phyloP scores from a whole-genome alignment of 1,140 invertebrate genomes.

The Drosophila ogumai region DNA sequence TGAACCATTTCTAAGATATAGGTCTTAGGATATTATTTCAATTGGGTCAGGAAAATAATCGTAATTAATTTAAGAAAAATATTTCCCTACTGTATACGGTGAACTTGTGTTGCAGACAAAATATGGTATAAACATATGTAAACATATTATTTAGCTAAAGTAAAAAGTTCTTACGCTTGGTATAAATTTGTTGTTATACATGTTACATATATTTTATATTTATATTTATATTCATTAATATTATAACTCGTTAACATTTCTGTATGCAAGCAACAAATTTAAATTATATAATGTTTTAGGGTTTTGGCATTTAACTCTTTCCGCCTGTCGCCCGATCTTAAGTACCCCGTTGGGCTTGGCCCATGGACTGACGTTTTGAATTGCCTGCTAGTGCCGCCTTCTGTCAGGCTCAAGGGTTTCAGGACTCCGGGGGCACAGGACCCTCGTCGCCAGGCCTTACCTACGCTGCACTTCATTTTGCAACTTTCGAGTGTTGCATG shows the following conservation, averaged over 20 bases:
- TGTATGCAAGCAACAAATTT: neutral
- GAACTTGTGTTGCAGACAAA: too few relatives aligned
- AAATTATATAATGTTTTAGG: slow-evolving; percentile 1
- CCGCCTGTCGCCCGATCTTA: neutral
- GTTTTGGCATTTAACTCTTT: slow-evolving; percentile 2
- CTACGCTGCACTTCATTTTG: slow-evolving; percentile 75
- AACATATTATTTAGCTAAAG: too few relatives aligned
- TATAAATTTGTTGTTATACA: too few relatives aligned
- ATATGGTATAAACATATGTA: too few relatives aligned
- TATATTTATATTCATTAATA: too few relatives aligned
- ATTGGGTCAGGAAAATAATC: too few relatives aligned
- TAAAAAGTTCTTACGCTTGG: too few relatives aligned
- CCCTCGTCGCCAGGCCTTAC: slow-evolving; percentile 51
- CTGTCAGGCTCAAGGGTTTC: slow-evolving; percentile 59
- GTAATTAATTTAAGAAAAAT: too few relatives aligned
- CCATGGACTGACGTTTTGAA: slow-evolving; percentile 65
- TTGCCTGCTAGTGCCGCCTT: slow-evolving; percentile 65
- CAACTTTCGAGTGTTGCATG: slow-evolving; percentile 71
- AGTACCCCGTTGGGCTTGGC: slow-evolving; percentile 13
- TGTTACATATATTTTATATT: too few relatives aligned
- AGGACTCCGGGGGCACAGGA: slow-evolving; percentile 30
- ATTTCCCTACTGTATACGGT: too few relatives aligned
- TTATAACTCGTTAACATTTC: neutral
- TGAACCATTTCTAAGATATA: too few relatives aligned
- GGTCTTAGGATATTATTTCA: too few relatives aligned